Evolutionary conservation across 2,113 vertebrate genomes (phyloP).

Genomic region (Picathartes gymnocephalus): DNA sequence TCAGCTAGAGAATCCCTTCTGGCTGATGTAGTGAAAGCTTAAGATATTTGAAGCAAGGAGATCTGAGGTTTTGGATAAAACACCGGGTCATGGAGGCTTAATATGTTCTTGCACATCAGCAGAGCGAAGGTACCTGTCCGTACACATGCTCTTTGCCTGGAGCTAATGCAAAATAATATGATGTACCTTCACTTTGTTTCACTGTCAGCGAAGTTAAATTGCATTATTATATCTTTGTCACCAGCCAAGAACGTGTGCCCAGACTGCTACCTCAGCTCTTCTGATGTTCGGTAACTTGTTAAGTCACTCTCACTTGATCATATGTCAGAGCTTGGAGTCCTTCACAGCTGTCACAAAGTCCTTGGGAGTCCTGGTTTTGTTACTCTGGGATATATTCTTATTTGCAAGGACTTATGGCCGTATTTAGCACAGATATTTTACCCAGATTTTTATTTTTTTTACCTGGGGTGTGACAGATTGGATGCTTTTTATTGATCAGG

Average conservation of each 20-base stretch:
- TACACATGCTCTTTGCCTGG: constrained; percentile 2
- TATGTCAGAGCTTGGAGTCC: constrained; percentile 24
- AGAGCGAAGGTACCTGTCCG: not conserved
- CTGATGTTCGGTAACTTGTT: constrained; percentile 28
- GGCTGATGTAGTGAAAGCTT: not conserved
- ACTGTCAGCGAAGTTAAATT: constrained; percentile 57
- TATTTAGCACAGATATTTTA: not conserved
- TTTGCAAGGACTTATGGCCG: not conserved
- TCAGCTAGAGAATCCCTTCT: not conserved
- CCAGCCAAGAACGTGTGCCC: not conserved
- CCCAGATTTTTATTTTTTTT: not conserved
- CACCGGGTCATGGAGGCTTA: not conserved
- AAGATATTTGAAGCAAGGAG: not conserved
- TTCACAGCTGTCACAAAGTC: constrained; percentile 38
- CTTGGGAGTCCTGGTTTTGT: not conserved
- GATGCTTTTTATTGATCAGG: not conserved
- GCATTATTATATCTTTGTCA: constrained; percentile 46
- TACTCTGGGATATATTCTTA: not conserved
- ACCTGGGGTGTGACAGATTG: not conserved
- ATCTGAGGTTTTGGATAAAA: not conserved
- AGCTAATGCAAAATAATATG: constrained; percentile 45
- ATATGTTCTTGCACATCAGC: not conserved
- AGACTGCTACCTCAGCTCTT: constrained; percentile 58
- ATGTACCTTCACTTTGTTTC: constrained; percentile 43
- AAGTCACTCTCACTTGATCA: not conserved